Conservation (phyloP, 35 echinoderm and acorn worm species). For the Eucidaris tribuloides region DNA sequence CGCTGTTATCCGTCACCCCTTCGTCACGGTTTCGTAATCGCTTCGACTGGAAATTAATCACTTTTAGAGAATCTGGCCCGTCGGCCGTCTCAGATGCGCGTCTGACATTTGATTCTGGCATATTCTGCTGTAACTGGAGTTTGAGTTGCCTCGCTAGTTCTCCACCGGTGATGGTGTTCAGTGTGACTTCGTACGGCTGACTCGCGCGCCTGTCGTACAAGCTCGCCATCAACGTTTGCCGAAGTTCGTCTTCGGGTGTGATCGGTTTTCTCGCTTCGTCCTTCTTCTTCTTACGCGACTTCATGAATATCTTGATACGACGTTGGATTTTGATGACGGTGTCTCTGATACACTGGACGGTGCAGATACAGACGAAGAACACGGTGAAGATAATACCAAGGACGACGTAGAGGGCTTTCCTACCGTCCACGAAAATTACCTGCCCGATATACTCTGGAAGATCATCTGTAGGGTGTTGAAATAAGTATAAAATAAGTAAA, state of each 20-base stretch:
- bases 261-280: background rate
- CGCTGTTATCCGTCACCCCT: no score
- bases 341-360: no score
- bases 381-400: background rate
- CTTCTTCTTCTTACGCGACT: background rate
- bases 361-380: background rate
- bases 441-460: no score
- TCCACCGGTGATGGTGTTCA: constrained; percentile 7
- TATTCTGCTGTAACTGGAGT: background rate
- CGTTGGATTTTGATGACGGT: background rate
- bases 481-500: no score
- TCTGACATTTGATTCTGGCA: no score
- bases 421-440: no score
- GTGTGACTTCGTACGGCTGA: constrained; percentile 10
- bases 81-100: no score
- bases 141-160: constrained; percentile 13
- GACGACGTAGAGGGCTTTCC: no score
- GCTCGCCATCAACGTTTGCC: background rate
- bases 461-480: no score
- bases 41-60: no score
- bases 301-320: background rate
- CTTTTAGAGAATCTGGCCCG: no score
- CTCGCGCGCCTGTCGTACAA: background rate
- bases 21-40: no score
- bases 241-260: background rate